Percentiles rank a stretch among this genome's conserved stretches.
Evolutionary conservation across 2,888 invertebrate genomes (phyloP).

Genomic region (Parnassius apollo): DNA sequence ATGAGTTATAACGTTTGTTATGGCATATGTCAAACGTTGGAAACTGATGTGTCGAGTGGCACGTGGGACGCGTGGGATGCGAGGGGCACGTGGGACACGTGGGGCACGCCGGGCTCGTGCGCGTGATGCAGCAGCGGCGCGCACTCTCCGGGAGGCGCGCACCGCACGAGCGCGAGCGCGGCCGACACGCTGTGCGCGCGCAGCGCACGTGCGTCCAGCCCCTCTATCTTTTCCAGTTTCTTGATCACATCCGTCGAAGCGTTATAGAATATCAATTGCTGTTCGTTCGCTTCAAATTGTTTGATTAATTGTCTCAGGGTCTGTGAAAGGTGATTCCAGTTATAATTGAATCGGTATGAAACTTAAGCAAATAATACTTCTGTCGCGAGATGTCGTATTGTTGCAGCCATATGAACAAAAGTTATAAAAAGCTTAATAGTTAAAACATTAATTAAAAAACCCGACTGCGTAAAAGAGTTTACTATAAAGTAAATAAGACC

Average conservation of each 20-base stretch:
- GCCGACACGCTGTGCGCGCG: constrained; percentile 26
- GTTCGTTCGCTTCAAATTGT: constrained; percentile 74
- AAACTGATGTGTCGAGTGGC: no score
- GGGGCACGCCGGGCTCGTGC: background rate
- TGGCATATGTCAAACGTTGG: background rate
- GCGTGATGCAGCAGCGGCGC: constrained; percentile 25
- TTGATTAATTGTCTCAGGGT: constrained; percentile 80
- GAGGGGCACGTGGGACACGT: no score
- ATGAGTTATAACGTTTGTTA: no score
- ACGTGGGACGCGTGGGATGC: no score
- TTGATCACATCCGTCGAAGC: constrained; percentile 44
- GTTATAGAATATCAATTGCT: constrained; percentile 74
- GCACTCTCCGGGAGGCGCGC: constrained; percentile 6
- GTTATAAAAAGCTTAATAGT: no score
- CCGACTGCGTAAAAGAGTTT: no score
- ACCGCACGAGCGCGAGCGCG: constrained; percentile 24
- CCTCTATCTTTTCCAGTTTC: constrained; percentile 40
- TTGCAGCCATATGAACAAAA: no score
- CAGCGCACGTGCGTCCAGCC: constrained; percentile 44
- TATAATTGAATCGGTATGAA: no score
- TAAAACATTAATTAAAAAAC: no score
- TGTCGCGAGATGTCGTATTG: no score
- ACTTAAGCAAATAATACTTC: no score
- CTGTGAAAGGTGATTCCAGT: constrained; percentile 53
- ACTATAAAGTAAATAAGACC: no score